A percentile compares a stretch with the other conserved stretches of the same genome.
Conservation (phyloP, 2,888 invertebrate genomes). For the Chrysolina haemoptera region DNA sequence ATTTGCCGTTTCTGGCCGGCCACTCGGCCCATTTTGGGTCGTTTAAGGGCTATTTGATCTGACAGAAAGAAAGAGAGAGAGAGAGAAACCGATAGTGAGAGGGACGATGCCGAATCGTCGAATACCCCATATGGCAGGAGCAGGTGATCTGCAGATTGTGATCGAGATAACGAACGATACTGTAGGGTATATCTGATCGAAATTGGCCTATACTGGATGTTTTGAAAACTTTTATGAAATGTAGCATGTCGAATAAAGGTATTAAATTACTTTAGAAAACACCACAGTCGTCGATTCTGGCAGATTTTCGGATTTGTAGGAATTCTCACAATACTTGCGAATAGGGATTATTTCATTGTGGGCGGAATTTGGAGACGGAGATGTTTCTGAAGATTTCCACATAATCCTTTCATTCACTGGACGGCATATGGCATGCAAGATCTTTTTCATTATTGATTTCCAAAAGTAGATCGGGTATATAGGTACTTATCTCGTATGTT, state of each 20-base stretch:
- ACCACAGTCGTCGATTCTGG: slow-evolving; percentile 25
- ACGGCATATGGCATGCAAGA: not conserved
- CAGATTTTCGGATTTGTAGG: slow-evolving; percentile 37
- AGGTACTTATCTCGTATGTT: too few species aligned
- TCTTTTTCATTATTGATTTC: not conserved
- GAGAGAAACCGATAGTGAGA: too few species aligned
- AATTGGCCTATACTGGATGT: slow-evolving; percentile 49
- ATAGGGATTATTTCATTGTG: slow-evolving; percentile 14
- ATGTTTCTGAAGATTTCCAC: slow-evolving; percentile 13
- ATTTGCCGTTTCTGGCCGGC: slow-evolving; percentile 49
- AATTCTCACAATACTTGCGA: slow-evolving; percentile 23
- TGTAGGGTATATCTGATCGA: slow-evolving; percentile 44
- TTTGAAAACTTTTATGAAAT: slow-evolving; percentile 44
- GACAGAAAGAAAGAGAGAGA: not conserved
- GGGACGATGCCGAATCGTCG: not conserved
- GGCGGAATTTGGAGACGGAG: not conserved
- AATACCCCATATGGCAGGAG: slow-evolving; percentile 46
- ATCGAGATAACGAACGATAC: slow-evolving; percentile 51
- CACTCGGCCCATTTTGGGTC: slow-evolving; percentile 46
- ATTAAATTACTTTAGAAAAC: slow-evolving; percentile 37
- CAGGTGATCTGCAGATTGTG: slow-evolving; percentile 50
- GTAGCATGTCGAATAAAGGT: slow-evolving; percentile 42
- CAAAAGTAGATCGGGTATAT: too few species aligned
- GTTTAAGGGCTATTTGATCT: slow-evolving; percentile 36
- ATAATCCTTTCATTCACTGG: slow-evolving; percentile 2